Conservation (phyloP, 2,888 invertebrate species). For the Craniophora ligustri region DNA sequence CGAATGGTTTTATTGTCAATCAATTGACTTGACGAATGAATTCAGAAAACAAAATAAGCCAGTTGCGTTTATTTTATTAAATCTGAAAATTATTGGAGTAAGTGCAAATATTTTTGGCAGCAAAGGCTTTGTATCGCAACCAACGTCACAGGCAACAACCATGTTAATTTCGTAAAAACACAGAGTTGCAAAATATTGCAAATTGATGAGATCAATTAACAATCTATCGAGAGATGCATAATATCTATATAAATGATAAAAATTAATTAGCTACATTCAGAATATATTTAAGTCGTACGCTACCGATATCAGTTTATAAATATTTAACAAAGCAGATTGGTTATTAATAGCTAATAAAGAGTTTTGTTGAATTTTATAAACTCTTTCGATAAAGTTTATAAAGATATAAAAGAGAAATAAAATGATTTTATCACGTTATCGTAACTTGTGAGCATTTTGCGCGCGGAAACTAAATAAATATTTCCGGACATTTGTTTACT, state of each 20-base stretch:
- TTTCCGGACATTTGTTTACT: too few relatives aligned
- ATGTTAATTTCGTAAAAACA: background rate
- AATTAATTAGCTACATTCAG: constrained; percentile 7
- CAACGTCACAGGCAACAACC: background rate
- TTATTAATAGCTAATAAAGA: background rate
- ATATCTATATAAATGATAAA: constrained; percentile 4
- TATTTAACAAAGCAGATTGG: constrained; percentile 11
- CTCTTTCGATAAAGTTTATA: constrained; percentile 13
- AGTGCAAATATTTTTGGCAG: background rate
- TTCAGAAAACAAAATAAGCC: too few relatives aligned
- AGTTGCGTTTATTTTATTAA: too few relatives aligned
- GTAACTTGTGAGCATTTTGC: too few relatives aligned
- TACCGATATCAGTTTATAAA: constrained; percentile 19
- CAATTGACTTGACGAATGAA: too few relatives aligned
- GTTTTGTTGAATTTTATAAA: constrained; percentile 12
- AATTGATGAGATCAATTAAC: constrained; percentile 15
- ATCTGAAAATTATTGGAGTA: background rate
- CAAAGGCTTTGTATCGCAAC: too few relatives aligned
- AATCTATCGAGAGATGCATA: constrained; percentile 18
- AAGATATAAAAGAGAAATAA: too few relatives aligned
- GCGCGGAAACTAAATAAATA: too few relatives aligned
- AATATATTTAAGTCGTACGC: constrained; percentile 12
- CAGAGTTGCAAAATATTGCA: constrained; percentile 20
- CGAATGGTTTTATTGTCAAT: too few relatives aligned
- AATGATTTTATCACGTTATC: too few relatives aligned